Evolutionary conservation across 2,113 vertebrate species (phyloP), one percentile per base, ranked within the genome.

Genomic region (Chitala chitala): DNA sequence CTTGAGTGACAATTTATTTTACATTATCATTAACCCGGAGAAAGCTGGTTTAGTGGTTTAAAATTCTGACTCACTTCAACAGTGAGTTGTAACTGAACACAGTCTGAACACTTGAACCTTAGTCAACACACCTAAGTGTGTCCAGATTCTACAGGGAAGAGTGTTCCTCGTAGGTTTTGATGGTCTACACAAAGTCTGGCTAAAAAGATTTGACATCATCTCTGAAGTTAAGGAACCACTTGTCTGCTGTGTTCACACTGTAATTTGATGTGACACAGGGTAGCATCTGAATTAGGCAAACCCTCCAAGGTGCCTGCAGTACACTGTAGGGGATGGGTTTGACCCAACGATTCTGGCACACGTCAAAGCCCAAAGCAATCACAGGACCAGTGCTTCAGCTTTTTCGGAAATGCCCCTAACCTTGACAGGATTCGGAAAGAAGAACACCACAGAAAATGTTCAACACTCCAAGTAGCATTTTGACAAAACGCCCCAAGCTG

Each of bases 171-270:
- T 55, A 55, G 22, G 50, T 17, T 20, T 46, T 15, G 22, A 44
- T 44, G n/a, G 8, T 24, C 63, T 40, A 48, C 2, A 20, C 20
- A 3, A 10, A 13, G 8, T 54, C 29, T 71, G 51, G 42, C 36
- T 33, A 71, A 71, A 71, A 71, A 31, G 69, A 36, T n/a, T 76
- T 78, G 10, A 38, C 2, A 76, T 29, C 33, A 38, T 6, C 36
- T 22, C 61, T 40, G 61, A n/a, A 38, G 22, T 48, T 22, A 68
- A 26, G 38, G 40, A 68, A 29, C 64, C 24, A n/a, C 9, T 42
- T 44, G 63, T 20, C 24, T 22, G 10, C 36, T 40, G n/a, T 44
- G n/a, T 17, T 9, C 46, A 48, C 46, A 9, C 9, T 5, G 46
- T n/a, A 15, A n/a, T 66, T 26, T 4, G 40, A 66, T 26, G 20